phyloP scores from a whole-genome alignment of 1,140 invertebrate species.

The Drosophila nasuta region DNA sequence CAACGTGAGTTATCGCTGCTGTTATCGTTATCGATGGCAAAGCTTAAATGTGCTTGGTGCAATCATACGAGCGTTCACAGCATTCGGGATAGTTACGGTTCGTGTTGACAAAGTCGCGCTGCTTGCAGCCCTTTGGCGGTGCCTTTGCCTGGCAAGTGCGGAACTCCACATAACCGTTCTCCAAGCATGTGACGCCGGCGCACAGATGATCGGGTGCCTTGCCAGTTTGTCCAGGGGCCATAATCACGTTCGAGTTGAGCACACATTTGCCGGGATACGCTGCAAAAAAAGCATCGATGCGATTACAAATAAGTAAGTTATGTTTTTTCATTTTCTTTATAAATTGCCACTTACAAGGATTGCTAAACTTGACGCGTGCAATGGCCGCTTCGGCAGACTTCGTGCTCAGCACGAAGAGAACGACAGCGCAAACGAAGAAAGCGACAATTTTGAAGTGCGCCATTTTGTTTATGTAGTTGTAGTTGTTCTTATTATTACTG shows the following conservation, averaged over 20 bases:
- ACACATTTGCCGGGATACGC: conserved; percentile 77
- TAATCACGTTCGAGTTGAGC: conserved; percentile 45
- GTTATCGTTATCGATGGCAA: conserved; percentile 17
- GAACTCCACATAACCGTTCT: conserved; percentile 55
- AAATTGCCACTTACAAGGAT: conserved; percentile 62
- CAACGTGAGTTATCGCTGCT: not conserved
- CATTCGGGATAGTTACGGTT: conserved; percentile 71
- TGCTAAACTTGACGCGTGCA: conserved; percentile 53
- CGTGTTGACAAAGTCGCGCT: conserved; percentile 76
- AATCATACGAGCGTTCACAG: conserved; percentile 75
- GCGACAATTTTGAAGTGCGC: conserved; percentile 36
- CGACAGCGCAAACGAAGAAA: conserved; percentile 34
- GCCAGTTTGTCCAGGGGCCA: conserved; percentile 67
- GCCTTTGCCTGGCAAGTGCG: conserved; percentile 64
- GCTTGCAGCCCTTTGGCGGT: conserved; percentile 77
- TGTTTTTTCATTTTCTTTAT: not conserved
- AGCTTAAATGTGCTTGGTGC: conserved; percentile 60
- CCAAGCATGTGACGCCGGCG: conserved; percentile 63
- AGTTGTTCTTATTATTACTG: not conserved
- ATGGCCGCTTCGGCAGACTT: conserved; percentile 50
- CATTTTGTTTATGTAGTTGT: conserved; percentile 43
- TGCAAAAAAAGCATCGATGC: conserved; percentile 2
- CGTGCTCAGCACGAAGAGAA: conserved; percentile 27
- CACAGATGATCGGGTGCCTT: conserved; percentile 73
- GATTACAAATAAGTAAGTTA: not conserved